A percentile compares a stretch with the other conserved stretches of the same genome.
Evolutionary conservation across 2,113 vertebrate genomes (phyloP).

Genomic region (Ahaetulla prasina): DNA sequence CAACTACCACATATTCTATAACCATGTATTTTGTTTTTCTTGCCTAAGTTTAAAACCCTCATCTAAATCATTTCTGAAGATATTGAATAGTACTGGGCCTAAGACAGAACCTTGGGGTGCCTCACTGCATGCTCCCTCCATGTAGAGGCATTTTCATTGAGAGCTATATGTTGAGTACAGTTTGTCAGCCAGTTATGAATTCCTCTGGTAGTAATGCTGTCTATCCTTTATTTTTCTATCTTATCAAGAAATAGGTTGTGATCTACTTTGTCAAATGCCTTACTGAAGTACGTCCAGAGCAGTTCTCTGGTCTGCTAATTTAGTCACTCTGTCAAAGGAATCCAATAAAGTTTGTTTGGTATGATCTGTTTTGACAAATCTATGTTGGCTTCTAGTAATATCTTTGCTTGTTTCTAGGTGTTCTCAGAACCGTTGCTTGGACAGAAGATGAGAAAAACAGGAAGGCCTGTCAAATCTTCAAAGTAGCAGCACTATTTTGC

Average conservation of each 20-base stretch:
- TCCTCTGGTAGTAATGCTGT: not conserved
- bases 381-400: not conserved
- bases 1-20: not conserved
- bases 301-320: not conserved
- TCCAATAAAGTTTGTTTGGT: not conserved
- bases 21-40: too few species aligned
- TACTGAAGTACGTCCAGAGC: not conserved
- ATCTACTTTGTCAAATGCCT: not conserved
- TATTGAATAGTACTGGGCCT: not conserved
- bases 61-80: not conserved
- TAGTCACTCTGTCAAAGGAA: not conserved
- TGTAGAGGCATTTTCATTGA: not conserved
- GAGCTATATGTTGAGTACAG: not conserved
- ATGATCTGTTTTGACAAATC: not conserved
- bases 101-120: not conserved
- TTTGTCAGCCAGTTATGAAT: not conserved
- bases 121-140: not conserved
- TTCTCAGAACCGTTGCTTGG: not conserved
- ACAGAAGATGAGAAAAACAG: not conserved
- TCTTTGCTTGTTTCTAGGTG: not conserved
- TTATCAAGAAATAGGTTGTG: not conserved
- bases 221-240: not conserved
- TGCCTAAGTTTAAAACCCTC: not conserved
- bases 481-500: not conserved
- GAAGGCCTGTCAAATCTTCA: not conserved